Conservation (phyloP, 2,797 vertebrate species). For the Tenualosa ilisha region DNA sequence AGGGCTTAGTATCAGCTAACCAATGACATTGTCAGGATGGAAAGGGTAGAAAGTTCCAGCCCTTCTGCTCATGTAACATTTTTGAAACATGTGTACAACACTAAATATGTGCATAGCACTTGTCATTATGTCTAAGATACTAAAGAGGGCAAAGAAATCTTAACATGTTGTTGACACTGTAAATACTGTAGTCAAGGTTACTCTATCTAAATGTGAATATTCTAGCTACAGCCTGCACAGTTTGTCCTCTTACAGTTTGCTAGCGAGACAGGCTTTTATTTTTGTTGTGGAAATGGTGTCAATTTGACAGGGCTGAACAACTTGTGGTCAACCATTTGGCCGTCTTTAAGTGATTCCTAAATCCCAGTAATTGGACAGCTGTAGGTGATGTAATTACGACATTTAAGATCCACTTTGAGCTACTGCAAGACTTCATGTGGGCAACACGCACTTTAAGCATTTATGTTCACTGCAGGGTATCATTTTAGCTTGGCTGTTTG, state of each 20-base stretch:
- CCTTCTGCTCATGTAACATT: not conserved
- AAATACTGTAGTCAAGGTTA: not conserved
- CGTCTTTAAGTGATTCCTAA: not conserved
- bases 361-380: slow-evolving; percentile 8
- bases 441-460: slow-evolving; percentile 15
- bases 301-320: not conserved
- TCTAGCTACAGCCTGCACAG: not conserved
- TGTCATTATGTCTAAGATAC: not conserved
- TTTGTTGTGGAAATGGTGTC: not conserved
- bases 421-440: slow-evolving; percentile 3
- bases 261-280: not conserved
- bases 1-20: slow-evolving; percentile 11
- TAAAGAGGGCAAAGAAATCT: not conserved
- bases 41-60: not conserved
- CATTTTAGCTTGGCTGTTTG: slow-evolving; percentile 4
- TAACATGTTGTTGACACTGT: not conserved
- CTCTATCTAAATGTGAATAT: not conserved
- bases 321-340: slow-evolving; percentile 18
- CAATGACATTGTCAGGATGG: slow-evolving; percentile 1
- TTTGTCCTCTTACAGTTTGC: not conserved
- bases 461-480: not conserved
- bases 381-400: slow-evolving; percentile 16
- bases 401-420: slow-evolving; percentile 6
- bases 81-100: not conserved
- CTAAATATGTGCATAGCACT: not conserved